Conservation (phyloP, 2,113 vertebrate species). For the Tor tambroides region DNA sequence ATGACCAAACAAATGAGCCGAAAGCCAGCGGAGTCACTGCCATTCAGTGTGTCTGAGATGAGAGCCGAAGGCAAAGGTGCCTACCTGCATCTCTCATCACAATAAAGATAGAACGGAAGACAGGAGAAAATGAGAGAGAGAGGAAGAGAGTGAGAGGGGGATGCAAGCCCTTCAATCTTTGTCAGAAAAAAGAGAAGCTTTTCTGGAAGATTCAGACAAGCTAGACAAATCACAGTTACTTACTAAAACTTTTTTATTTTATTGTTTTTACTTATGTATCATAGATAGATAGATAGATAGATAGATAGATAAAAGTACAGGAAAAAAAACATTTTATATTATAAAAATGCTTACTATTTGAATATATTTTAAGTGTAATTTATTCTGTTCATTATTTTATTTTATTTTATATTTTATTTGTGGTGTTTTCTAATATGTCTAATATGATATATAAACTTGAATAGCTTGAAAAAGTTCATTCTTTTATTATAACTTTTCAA, state of each 20-base stretch:
- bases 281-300: too few species aligned
- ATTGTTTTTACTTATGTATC: too few species aligned
- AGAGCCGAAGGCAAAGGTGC: constrained; percentile 49
- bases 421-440: too few species aligned
- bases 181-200: not conserved
- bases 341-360: too few species aligned
- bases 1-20: constrained; percentile 66
- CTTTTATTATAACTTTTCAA: too few species aligned
- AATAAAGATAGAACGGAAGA: constrained; percentile 11
- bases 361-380: too few species aligned
- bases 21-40: constrained; percentile 55
- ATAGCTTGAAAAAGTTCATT: too few species aligned
- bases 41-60: constrained; percentile 22
- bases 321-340: too few species aligned
- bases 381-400: too few species aligned
- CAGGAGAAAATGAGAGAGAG: not conserved
- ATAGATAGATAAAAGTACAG: too few species aligned
- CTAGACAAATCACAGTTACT: constrained; percentile 14
- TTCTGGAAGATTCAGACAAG: constrained; percentile 39
- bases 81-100: constrained; percentile 53
- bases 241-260: not conserved
- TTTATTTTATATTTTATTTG: too few species aligned
- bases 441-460: too few species aligned
- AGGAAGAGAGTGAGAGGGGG: not conserved
- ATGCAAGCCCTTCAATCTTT: constrained; percentile 32